A percentile compares a stretch with the other conserved stretches of the same genome.
These are phyloP conservation scores for Nomada lathburiana DNA, from an alignment of 2,888 invertebrate genomes.

Conservation along the genomic window DNA sequence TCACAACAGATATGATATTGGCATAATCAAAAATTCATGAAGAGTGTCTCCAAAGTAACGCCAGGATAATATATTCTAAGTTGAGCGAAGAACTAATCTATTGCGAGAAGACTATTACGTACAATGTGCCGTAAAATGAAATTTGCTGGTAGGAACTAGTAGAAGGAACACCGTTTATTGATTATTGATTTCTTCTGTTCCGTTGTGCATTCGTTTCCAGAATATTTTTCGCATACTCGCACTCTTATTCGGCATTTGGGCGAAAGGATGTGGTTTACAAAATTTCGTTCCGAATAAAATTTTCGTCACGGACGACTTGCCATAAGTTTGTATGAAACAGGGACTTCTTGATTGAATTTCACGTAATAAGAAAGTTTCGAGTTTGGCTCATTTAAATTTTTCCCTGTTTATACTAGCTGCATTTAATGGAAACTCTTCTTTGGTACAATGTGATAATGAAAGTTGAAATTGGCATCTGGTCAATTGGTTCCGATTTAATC, in stretches of 20 bases:
- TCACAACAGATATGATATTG: too few relatives aligned
- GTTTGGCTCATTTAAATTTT: conserved; percentile 20
- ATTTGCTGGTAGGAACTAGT: background rate
- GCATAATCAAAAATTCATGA: too few relatives aligned
- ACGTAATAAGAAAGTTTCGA: too few relatives aligned
- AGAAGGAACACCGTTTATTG: background rate
- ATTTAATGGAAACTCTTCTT: too few relatives aligned
- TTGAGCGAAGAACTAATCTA: background rate
- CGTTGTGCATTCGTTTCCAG: background rate
- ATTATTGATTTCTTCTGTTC: conserved; percentile 3
- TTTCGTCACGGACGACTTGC: background rate
- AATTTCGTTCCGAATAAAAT: background rate
- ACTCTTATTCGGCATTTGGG: too few relatives aligned
- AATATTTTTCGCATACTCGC: background rate
- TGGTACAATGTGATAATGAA: too few relatives aligned
- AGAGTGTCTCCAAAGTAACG: too few relatives aligned
- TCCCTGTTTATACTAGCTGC: too few relatives aligned
- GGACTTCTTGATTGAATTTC: background rate
- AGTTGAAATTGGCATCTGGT: background rate
- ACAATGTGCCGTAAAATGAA: background rate
- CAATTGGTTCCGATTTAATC: background rate
- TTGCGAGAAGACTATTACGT: background rate
- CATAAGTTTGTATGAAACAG: background rate
- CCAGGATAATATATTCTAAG: too few relatives aligned
- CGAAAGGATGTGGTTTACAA: background rate